Percentiles rank a stretch among this genome's conserved stretches.
Evolutionary conservation across 1,140 invertebrate species (phyloP).

Genomic region (Drepana arcuata): DNA sequence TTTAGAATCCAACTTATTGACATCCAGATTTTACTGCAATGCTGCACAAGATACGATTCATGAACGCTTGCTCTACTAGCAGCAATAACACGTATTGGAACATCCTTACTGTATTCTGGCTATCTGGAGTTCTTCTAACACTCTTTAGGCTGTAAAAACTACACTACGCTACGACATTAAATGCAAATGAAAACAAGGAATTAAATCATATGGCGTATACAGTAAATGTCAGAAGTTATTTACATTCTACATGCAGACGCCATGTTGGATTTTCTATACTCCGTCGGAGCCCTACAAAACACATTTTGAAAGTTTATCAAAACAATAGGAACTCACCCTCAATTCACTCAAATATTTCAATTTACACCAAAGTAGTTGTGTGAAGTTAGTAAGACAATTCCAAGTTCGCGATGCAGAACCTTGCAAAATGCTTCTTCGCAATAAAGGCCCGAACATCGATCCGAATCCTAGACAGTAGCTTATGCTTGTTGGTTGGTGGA

Average conservation of each 20-base stretch:
- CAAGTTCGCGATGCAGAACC: conserved; percentile 75
- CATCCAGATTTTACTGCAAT: conserved; percentile 5
- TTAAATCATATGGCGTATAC: conserved; percentile 14
- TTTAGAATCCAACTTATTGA: no score
- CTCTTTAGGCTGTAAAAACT: no score
- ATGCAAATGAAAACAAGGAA: background rate
- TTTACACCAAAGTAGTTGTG: conserved; percentile 73
- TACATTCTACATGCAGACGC: conserved; percentile 59
- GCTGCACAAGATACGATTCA: conserved; percentile 3
- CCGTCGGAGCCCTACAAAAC: conserved; percentile 43
- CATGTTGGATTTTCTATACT: conserved; percentile 61
- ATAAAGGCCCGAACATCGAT: conserved; percentile 76
- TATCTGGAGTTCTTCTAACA: no score
- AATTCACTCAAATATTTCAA: conserved; percentile 69
- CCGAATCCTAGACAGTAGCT: conserved; percentile 66
- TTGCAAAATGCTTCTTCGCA: conserved; percentile 73
- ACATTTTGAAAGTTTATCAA: conserved; percentile 23
- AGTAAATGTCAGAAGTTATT: conserved; percentile 57
- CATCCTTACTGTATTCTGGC: no score
- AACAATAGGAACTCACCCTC: conserved; percentile 66
- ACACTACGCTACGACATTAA: no score
- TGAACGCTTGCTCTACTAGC: no score
- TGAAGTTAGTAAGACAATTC: conserved; percentile 74
- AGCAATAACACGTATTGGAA: conserved; percentile 9
- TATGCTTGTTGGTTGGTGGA: conserved; percentile 19